Percentiles rank a stretch among this genome's conserved stretches.
Conservation (phyloP, 2,888 invertebrate genomes). For the Alloplasta piceator region DNA sequence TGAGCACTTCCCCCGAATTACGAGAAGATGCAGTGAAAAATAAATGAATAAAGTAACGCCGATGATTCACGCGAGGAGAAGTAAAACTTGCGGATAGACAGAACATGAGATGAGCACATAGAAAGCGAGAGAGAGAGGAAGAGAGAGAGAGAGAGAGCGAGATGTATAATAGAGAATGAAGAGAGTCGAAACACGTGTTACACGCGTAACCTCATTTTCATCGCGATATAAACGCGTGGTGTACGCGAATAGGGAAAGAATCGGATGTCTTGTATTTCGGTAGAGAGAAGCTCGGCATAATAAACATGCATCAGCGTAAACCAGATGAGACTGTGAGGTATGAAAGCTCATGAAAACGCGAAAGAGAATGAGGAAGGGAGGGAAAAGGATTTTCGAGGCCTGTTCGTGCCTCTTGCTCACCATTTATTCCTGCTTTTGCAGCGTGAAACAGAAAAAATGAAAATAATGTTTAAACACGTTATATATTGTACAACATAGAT, state of each 20-base stretch:
- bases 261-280: slow-evolving; percentile 18
- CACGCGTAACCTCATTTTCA: slow-evolving; percentile 67
- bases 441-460: slow-evolving; percentile 77
- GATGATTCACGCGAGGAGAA: too few relatives aligned
- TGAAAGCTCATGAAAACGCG: slow-evolving; percentile 15
- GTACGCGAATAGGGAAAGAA: slow-evolving; percentile 35
- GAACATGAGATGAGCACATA: neutral
- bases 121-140: neutral
- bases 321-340: slow-evolving; percentile 32
- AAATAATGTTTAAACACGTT: slow-evolving; percentile 53
- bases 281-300: slow-evolving; percentile 36
- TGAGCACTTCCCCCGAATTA: too few relatives aligned
- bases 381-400: slow-evolving; percentile 5
- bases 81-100: too few relatives aligned
- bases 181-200: slow-evolving; percentile 35
- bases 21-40: too few relatives aligned
- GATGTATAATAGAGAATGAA: neutral
- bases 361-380: neutral
- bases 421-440: slow-evolving; percentile 81
- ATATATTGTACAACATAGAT: neutral
- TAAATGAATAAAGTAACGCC: too few relatives aligned
- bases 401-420: slow-evolving; percentile 73
- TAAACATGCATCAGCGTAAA: slow-evolving; percentile 48
- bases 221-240: slow-evolving; percentile 30
- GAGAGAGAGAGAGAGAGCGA: neutral